phyloP scores from a whole-genome alignment of 2,888 invertebrate species.

The Syrista parreyssii region DNA sequence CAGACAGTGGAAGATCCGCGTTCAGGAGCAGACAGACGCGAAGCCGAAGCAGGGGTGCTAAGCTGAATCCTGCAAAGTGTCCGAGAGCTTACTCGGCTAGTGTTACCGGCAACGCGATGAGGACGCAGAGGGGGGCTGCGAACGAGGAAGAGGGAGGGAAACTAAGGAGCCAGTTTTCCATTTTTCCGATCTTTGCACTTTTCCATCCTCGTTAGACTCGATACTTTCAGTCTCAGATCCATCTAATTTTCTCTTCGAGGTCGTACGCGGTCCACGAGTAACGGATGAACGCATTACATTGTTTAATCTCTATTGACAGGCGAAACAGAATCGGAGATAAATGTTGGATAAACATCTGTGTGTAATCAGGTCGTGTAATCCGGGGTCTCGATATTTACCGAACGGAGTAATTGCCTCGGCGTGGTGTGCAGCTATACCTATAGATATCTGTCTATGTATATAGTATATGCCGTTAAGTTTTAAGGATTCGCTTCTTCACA shows the following conservation, averaged over 20 bases:
- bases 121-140: slow-evolving; percentile 28
- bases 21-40: slow-evolving; percentile 48
- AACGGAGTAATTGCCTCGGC: slow-evolving; percentile 44
- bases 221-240: slow-evolving; percentile 24
- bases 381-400: slow-evolving; percentile 45
- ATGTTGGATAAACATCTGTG: not conserved
- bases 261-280: no score
- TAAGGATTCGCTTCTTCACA: slow-evolving; percentile 61
- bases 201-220: slow-evolving; percentile 55
- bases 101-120: slow-evolving; percentile 52
- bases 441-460: slow-evolving; percentile 23
- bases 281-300: no score
- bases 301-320: no score
- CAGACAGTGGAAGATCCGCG: slow-evolving; percentile 41
- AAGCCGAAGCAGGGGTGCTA: slow-evolving; percentile 59
- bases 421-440: slow-evolving; percentile 40
- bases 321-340: slow-evolving; percentile 1
- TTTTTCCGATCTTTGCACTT: not conserved
- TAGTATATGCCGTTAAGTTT: slow-evolving; percentile 41
- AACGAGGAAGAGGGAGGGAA: slow-evolving; percentile 24
- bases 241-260: no score
- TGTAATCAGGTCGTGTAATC: slow-evolving; percentile 15
- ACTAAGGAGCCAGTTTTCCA: not conserved
- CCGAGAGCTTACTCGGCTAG: slow-evolving; percentile 62
- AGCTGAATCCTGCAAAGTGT: slow-evolving; percentile 63